Evolutionary conservation across 2,888 invertebrate genomes (phyloP).

Genomic region (Serripes groenlandicus): DNA sequence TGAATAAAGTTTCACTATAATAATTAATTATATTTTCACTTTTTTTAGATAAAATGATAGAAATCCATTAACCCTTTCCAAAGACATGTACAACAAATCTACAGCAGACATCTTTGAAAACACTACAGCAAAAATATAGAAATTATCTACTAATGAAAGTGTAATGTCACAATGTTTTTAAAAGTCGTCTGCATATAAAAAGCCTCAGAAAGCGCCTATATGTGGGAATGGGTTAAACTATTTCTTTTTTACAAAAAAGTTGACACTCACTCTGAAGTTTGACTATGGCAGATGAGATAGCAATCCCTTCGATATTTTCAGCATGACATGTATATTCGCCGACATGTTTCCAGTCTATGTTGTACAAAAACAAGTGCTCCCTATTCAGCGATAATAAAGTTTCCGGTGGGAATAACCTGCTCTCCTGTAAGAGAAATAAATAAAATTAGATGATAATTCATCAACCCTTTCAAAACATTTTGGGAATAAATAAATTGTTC

Average conservation of each 20-base stretch:
- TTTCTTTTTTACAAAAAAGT: neutral
- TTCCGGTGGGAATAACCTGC: constrained; percentile 67
- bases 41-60: no score
- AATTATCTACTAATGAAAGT: no score
- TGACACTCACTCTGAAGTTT: constrained; percentile 70
- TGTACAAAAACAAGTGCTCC: constrained; percentile 56
- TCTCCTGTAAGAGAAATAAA: constrained; percentile 61
- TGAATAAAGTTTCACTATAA: no score
- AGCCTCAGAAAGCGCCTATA: neutral
- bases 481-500: neutral
- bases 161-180: neutral
- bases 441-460: neutral
- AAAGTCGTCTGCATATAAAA: neutral
- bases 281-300: constrained; percentile 62
- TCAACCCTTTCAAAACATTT: neutral
- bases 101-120: neutral
- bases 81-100: neutral
- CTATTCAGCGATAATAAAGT: constrained; percentile 62
- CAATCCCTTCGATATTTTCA: constrained; percentile 69
- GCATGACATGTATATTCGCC: constrained; percentile 80
- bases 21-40: no score
- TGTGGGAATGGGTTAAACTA: neutral
- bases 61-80: no score
- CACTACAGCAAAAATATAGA: neutral
- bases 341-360: constrained; percentile 73